Evolutionary conservation across 2,113 vertebrate species (phyloP), one percentile per base, ranked within the genome.

Genomic region (Anolis carolinensis): DNA sequence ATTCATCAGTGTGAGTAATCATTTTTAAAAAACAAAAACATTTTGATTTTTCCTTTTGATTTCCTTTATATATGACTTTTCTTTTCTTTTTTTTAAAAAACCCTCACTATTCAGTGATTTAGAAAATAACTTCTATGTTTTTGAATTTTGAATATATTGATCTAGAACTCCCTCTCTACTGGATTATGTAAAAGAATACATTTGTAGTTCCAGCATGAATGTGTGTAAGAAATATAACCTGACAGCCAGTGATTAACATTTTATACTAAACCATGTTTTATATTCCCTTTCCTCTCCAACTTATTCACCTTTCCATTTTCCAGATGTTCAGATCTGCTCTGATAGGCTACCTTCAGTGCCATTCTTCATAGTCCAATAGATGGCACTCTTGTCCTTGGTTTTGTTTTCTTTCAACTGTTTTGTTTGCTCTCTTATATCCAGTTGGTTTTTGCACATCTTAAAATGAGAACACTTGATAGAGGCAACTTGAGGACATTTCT

Each of bases 371-470:
- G 85, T 74, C 93, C 93, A 32, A 94, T 91, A 95, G 92, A 92
- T 94, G 94, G 92, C 93, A 91, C 91, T 88, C 87, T 94, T 93
- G 92, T 81, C 88, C 85, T 90, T 94, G 73, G 55, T 70, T 91
- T 90, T 88, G 77, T 78, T 73, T 85, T 71, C 82, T 63, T 91
- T 86, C 78, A 79, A 59, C 34, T 18, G 84, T 88, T 82, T 36
- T 79, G 55, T 86, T 92, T 88, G 71, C 63, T 88, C 65, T 87
- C 72, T 73, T 63, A 76, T 86, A 10, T 80, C 72, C 83, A 63
- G 39, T 72, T 81, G 80, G 81, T 71, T 83, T 90, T 63, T 93
- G 44, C 88, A 59, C 32, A 86, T 83, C 78, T 90, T 90, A 87
- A 89, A 77, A 76, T 86, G n/a, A 81, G 87, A 32, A 30, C 39